phyloP scores from a whole-genome alignment of 53 echinoderm and acorn worm species.

The Glandiceps talaboti region DNA sequence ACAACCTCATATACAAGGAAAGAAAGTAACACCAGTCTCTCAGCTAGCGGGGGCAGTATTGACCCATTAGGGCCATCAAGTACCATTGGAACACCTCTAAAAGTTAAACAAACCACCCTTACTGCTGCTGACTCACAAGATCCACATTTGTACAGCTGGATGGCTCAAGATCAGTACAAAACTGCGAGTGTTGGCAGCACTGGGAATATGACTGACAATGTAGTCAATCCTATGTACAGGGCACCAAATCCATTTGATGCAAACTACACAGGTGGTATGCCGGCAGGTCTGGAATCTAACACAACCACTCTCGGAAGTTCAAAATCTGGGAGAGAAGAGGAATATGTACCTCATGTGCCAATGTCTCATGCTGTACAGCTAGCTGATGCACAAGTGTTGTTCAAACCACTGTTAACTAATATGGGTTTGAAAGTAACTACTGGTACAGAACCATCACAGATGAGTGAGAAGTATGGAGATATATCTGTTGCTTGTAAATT shows the following conservation, averaged over 20 bases:
- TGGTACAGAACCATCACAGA: neutral
- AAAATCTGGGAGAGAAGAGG: constrained; percentile 13
- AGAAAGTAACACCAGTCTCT: neutral
- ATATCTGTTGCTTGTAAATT: constrained; percentile 34
- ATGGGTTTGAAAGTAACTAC: constrained; percentile 52
- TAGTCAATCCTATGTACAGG: neutral
- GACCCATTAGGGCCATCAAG: neutral
- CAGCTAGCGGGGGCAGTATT: neutral
- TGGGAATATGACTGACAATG: neutral
- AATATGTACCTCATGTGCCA: constrained; percentile 12
- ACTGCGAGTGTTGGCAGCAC: neutral
- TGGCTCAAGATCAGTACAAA: neutral
- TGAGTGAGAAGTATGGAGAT: constrained; percentile 15
- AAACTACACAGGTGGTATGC: neutral
- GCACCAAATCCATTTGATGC: neutral
- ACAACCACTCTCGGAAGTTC: neutral
- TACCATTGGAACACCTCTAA: neutral
- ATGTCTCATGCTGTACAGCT: constrained; percentile 43
- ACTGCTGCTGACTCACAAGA: neutral
- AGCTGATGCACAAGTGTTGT: constrained; percentile 83
- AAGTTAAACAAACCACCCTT: neutral
- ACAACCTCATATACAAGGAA: neutral
- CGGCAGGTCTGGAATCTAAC: neutral
- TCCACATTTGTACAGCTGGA: neutral
- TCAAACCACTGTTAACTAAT: constrained; percentile 74